These are phyloP conservation scores for Dynastes maya DNA, from an alignment of 2,888 invertebrate genomes.

Conservation along the genomic window DNA sequence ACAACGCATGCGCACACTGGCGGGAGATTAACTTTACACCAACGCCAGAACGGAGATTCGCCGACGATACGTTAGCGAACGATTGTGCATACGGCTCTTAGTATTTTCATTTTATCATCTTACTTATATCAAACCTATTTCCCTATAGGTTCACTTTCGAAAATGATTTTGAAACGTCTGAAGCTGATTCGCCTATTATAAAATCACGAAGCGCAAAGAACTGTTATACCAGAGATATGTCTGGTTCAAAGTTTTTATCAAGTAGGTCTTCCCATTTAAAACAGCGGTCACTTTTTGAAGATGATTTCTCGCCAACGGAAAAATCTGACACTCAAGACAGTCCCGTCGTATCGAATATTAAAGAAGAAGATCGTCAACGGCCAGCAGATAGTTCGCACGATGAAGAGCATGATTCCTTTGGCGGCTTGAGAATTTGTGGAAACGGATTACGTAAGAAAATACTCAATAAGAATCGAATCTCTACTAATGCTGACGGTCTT, in stretches of 20 bases:
- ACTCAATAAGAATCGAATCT: constrained; percentile 61
- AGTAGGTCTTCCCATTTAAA: constrained; percentile 48
- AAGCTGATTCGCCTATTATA: constrained; percentile 62
- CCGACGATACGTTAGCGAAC: no score
- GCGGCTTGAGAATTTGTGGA: constrained; percentile 58
- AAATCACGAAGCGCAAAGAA: constrained; percentile 38
- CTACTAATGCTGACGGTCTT: constrained; percentile 71
- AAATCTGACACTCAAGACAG: constrained; percentile 55
- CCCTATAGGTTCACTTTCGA: constrained; percentile 63
- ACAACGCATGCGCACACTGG: no score
- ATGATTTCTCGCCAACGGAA: constrained; percentile 74
- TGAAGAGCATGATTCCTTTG: constrained; percentile 60
- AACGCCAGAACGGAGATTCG: no score
- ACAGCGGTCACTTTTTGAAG: constrained; percentile 72
- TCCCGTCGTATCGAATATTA: constrained; percentile 63
- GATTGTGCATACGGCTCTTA: no score
- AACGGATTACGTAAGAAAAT: constrained; percentile 62
- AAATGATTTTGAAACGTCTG: constrained; percentile 66
- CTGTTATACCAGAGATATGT: constrained; percentile 45
- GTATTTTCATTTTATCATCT: not conserved
- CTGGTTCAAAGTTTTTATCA: constrained; percentile 48
- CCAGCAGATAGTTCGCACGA: constrained; percentile 55
- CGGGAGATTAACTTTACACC: no score
- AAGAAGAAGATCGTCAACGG: constrained; percentile 63
- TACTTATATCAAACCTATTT: not conserved